Evolutionary conservation across 2,888 invertebrate species (phyloP).

Genomic region (Nyleta sp.): DNA sequence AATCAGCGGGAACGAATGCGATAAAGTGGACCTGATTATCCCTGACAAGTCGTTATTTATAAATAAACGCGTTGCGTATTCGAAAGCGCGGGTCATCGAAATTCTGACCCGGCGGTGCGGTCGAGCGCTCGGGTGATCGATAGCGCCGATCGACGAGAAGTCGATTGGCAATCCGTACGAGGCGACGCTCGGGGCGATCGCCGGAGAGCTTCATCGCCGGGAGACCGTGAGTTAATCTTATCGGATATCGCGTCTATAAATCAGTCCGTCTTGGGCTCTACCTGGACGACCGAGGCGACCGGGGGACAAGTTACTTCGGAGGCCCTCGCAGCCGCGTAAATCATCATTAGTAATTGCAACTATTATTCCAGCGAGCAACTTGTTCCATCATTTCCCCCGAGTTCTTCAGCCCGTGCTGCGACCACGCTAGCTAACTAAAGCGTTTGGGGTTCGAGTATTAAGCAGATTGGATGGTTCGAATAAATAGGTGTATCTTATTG

Average conservation of each 20-base stretch:
- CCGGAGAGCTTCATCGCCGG: slow-evolving; percentile 42
- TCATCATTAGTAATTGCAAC: slow-evolving; percentile 61
- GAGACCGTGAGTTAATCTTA: slow-evolving; percentile 61
- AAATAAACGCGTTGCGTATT: slow-evolving; percentile 27
- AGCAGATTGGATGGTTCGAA: too few relatives aligned
- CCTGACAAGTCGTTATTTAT: too few relatives aligned
- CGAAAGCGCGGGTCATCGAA: slow-evolving; percentile 32
- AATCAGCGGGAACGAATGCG: too few relatives aligned
- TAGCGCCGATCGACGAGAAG: slow-evolving; percentile 38
- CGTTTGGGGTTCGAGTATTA: too few relatives aligned
- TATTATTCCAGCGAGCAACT: slow-evolving; percentile 39
- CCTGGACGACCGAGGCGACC: slow-evolving; percentile 4
- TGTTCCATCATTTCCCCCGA: slow-evolving; percentile 34
- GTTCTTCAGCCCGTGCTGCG: neutral
- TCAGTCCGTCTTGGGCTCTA: slow-evolving; percentile 52
- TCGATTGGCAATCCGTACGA: slow-evolving; percentile 48
- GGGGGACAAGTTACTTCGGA: slow-evolving; percentile 49
- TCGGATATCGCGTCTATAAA: slow-evolving; percentile 58
- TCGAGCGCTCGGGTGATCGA: slow-evolving; percentile 30
- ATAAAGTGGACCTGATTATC: too few relatives aligned
- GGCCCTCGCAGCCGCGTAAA: slow-evolving; percentile 37
- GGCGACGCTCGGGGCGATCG: slow-evolving; percentile 30
- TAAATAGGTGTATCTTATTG: too few relatives aligned
- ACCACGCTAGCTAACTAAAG: neutral
- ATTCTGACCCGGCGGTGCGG: slow-evolving; percentile 23